Percentiles rank a stretch among this genome's conserved stretches.
Evolutionary conservation across 1,140 invertebrate genomes (phyloP).

Genomic region (Sycophaga agraensis): DNA sequence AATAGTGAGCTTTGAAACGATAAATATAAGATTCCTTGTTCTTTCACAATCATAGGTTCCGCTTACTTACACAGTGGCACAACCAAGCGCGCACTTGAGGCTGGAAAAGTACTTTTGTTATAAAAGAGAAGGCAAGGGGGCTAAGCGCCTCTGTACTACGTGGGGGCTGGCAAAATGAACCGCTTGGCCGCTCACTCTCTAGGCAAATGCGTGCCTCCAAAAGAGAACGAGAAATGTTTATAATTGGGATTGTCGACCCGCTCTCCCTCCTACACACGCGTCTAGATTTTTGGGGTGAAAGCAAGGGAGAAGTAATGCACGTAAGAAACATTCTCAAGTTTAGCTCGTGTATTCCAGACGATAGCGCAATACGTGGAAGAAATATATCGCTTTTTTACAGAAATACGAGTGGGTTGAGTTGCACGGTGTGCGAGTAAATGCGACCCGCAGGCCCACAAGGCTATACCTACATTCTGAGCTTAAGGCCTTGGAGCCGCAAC

Average conservation of each 20-base stretch:
- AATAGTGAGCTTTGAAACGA: constrained; percentile 27
- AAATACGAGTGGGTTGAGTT: no score
- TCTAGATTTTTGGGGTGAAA: no score
- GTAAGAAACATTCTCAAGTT: no score
- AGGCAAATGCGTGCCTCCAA: constrained; percentile 42
- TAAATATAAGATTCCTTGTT: constrained; percentile 19
- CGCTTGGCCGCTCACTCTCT: constrained; percentile 3
- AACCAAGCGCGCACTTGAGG: constrained; percentile 21
- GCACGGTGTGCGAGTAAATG: no score
- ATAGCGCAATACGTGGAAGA: no score
- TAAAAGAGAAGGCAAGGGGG: constrained; percentile 35
- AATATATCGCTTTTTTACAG: no score
- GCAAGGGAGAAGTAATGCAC: no score
- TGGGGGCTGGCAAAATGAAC: constrained; percentile 28
- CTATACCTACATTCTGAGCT: neutral
- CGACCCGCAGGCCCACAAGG: no score
- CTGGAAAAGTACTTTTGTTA: constrained; percentile 45
- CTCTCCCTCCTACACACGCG: no score
- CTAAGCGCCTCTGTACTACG: constrained; percentile 29
- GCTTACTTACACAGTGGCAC: constrained; percentile 17
- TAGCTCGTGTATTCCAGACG: no score
- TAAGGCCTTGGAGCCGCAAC: neutral
- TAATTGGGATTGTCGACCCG: constrained; percentile 52
- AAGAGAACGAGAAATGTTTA: constrained; percentile 50
- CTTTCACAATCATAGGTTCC: constrained; percentile 23